Conservation (phyloP, 2,888 invertebrate genomes). For the Polyommatus iphigenia region DNA sequence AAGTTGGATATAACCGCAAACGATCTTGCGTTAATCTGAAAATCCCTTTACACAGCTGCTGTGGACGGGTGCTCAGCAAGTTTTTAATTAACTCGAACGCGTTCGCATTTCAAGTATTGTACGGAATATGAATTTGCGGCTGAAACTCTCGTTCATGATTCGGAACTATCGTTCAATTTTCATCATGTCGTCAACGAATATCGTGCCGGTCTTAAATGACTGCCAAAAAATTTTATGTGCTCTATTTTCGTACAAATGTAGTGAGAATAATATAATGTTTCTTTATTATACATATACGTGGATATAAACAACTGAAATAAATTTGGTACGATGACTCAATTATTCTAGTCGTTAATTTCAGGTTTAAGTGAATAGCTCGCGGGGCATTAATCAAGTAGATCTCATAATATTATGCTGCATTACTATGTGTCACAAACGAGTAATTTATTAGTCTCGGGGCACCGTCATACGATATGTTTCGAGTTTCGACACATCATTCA, state of each 20-base stretch:
- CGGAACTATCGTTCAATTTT: conserved; percentile 3
- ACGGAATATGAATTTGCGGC: conserved; percentile 11
- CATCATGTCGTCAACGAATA: not conserved
- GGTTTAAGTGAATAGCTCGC: conserved; percentile 1
- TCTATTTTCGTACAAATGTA: not conserved
- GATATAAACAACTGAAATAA: not conserved
- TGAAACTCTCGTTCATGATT: not conserved
- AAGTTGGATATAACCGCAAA: not conserved
- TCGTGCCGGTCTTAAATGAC: not conserved
- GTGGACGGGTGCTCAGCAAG: conserved; percentile 1
- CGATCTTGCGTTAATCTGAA: conserved; percentile 17
- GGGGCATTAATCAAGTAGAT: conserved; percentile 4
- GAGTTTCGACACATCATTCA: conserved; percentile 4
- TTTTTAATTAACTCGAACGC: conserved; percentile 22
- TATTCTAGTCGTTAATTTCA: not conserved
- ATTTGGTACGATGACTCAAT: not conserved
- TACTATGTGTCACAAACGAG: conserved; percentile 19
- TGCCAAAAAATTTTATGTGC: not conserved
- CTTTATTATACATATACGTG: not conserved
- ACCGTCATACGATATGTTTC: conserved; percentile 5
- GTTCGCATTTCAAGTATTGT: conserved; percentile 9
- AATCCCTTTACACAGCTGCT: conserved; percentile 6
- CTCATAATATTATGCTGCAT: not conserved
- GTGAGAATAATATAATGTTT: not conserved
- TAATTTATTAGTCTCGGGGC: conserved; percentile 11